Evolutionary conservation across 2,797 vertebrate species (phyloP), one percentile per base, ranked within the genome.

Genomic region (Lepilemur septentrionalis): DNA sequence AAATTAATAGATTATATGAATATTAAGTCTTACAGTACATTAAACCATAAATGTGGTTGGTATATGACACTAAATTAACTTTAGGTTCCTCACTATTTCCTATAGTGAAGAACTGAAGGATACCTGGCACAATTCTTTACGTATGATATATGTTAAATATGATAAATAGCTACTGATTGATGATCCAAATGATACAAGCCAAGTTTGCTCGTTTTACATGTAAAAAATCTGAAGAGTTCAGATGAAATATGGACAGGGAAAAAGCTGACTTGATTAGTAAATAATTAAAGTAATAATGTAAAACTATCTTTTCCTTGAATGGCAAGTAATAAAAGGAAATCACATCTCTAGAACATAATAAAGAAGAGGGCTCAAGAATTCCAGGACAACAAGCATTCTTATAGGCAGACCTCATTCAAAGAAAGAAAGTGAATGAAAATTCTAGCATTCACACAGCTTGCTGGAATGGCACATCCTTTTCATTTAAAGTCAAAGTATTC

Each of bases 1-100:
- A 97, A 98, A 97, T 94, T 97, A 95, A 96, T 70, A 18, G 80
- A 59, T 76, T 89, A 81, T n/a, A 92, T 93, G 72, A 93, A 94
- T n/a, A 96, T 78, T 94, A 89, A 94, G 75, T 73, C 92, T 78
- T 72, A 89, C 2, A 93, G 65, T 92, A 91, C 75, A 96, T 43
- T 48, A 98, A 94, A 83, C 79, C 57, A 75, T 57, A 80, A 65
- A 46, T 13, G 52, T 92, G 15, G 13, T 61, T 96, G 55, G 4
- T 91, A 18, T n/a, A 70, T 84, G 95, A 93, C 38, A 95, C 46
- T 95, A 92, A 92, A 93, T 92, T 94, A 57, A 92, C 38, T 96
- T 95, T 89, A 94, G 35, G 55, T 7, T 67, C 50, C 30, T 94
- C 43, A 78, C 5, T 20, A 92, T 70, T 92, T 95, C 55, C 70